These are phyloP conservation scores for Esox niger DNA, from an alignment of 2,113 vertebrate genomes.

Conservation along the genomic window DNA sequence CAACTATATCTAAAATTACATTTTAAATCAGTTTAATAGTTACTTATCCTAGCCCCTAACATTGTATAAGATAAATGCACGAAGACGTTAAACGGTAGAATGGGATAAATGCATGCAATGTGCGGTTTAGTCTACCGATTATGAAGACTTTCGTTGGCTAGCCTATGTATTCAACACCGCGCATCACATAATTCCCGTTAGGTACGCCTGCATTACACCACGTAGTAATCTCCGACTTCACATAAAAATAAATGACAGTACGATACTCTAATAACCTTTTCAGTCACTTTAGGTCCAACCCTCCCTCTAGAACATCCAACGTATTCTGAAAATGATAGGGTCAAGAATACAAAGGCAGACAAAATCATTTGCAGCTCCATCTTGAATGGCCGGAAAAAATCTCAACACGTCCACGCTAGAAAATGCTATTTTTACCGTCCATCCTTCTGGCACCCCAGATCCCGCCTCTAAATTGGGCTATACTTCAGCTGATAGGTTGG, in stretches of 20 bases:
- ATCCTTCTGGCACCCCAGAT: conserved; percentile 30
- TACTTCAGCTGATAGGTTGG: not conserved
- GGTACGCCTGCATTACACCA: no score
- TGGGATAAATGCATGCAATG: no score
- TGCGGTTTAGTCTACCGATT: no score
- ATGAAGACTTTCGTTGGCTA: no score
- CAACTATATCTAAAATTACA: no score
- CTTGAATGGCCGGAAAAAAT: conserved; percentile 10
- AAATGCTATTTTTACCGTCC: conserved; percentile 7
- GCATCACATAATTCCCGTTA: no score
- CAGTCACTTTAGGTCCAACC: conserved; percentile 74
- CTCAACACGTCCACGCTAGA: conserved; percentile 17
- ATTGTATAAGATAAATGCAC: no score
- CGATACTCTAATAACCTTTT: conserved; percentile 67
- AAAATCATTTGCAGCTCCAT: conserved; percentile 54
- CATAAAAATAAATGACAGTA: not conserved
- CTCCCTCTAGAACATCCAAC: conserved; percentile 47
- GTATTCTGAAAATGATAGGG: conserved; percentile 35
- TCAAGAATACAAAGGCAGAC: conserved; percentile 34
- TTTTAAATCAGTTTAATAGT: no score
- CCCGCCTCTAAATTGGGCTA: conserved; percentile 29
- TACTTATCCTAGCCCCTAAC: no score
- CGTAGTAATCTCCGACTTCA: no score
- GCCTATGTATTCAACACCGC: no score
- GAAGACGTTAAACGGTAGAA: no score